A percentile compares a stretch with the other conserved stretches of the same genome.
Conservation (phyloP, 1,140 invertebrate genomes). For the Drosophila nigromelanica region DNA sequence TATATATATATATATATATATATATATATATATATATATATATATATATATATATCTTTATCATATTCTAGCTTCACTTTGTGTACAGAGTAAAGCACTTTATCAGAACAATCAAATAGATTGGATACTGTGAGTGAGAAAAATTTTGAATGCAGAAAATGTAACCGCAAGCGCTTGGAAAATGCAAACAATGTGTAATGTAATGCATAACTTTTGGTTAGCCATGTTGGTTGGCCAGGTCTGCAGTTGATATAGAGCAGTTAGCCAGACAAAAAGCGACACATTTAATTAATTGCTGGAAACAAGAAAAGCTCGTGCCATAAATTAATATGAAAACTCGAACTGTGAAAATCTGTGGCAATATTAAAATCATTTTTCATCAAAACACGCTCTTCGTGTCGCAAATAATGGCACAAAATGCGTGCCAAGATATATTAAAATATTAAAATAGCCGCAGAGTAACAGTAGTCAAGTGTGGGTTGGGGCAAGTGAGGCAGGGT, state of each 20-base stretch:
- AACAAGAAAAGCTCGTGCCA: not conserved
- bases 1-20: too few relatives aligned
- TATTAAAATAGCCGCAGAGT: slow-evolving; percentile 60
- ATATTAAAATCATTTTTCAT: slow-evolving; percentile 73
- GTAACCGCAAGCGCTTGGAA: too few relatives aligned
- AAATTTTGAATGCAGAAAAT: too few relatives aligned
- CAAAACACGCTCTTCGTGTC: slow-evolving; percentile 31
- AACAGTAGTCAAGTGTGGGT: not conserved
- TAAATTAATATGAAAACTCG: slow-evolving; percentile 24
- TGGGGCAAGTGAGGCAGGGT: not conserved
- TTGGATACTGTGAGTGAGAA: too few relatives aligned
- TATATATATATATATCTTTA: too few relatives aligned
- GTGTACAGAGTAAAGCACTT: too few relatives aligned
- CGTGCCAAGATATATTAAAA: slow-evolving; percentile 72
- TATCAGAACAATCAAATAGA: too few relatives aligned
- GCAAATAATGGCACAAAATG: slow-evolving; percentile 67
- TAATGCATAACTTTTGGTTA: slow-evolving; percentile 3
- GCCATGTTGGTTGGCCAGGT: not conserved
- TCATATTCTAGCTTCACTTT: too few relatives aligned
- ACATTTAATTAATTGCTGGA: slow-evolving; percentile 43
- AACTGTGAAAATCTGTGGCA: slow-evolving; percentile 29
- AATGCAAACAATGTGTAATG: slow-evolving; percentile 29
- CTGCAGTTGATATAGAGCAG: not conserved
- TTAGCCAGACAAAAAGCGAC: slow-evolving; percentile 7
- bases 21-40: too few relatives aligned